Evolutionary conservation across 2,888 invertebrate species (phyloP).

Genomic region (Philereme vetulata): DNA sequence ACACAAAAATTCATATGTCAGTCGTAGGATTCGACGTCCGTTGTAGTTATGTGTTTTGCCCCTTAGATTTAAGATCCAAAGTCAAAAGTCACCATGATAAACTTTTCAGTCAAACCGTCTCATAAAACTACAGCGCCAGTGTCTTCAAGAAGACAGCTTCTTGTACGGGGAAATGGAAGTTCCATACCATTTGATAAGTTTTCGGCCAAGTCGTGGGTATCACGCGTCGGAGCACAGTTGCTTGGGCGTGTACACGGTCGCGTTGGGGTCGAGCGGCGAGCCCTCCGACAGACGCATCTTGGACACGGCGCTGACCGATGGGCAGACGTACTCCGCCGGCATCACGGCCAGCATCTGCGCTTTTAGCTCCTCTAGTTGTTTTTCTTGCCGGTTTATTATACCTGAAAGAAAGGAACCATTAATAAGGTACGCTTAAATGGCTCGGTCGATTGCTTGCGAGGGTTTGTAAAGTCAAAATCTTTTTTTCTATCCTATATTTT

Average conservation of each 20-base stretch:
- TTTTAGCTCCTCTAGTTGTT: conserved; percentile 95
- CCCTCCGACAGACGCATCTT: conserved; percentile 62
- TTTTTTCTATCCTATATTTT: too few species aligned
- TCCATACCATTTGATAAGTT: too few species aligned
- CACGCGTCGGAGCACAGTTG: conserved; percentile 73
- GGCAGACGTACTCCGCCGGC: conserved; percentile 85
- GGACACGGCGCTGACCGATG: conserved; percentile 49
- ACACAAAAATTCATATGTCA: too few species aligned
- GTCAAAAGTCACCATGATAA: too few species aligned
- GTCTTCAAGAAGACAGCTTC: too few species aligned
- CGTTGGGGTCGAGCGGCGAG: conserved; percentile 92
- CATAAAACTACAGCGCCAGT: too few species aligned
- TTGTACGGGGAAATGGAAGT: too few species aligned
- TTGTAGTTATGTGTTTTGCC: too few species aligned
- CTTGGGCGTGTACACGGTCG: conserved; percentile 95
- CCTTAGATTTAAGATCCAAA: too few species aligned
- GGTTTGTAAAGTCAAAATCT: too few species aligned
- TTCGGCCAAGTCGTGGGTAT: conserved; percentile 13
- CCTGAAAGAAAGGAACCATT: conserved; percentile 80
- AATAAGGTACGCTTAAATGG: not conserved
- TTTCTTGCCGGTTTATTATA: conserved; percentile 92
- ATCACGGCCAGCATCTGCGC: conserved; percentile 97
- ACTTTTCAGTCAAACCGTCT: too few species aligned
- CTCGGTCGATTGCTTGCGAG: not conserved
- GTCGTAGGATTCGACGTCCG: too few species aligned